phyloP scores from a whole-genome alignment of 2,888 invertebrate genomes.

The Eueremaeus valkanovi region DNA sequence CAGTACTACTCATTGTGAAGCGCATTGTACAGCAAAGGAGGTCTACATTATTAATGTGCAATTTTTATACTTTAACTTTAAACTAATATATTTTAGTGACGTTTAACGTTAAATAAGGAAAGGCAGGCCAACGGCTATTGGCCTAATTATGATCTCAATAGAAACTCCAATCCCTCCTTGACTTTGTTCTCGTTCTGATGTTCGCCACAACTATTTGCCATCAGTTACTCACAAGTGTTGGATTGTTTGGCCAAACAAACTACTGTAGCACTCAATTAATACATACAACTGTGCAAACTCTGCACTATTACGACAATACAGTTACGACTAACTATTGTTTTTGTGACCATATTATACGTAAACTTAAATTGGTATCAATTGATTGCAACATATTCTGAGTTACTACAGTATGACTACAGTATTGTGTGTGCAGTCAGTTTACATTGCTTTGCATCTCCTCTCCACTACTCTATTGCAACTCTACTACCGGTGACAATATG shows the following conservation, averaged over 20 bases:
- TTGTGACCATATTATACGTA: not conserved
- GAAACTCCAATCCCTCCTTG: not conserved
- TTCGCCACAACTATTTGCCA: conserved; percentile 17
- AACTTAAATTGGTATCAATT: not conserved
- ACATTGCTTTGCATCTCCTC: not conserved
- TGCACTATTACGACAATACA: no score
- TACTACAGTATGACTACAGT: no score
- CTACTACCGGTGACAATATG: not conserved
- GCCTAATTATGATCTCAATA: conserved; percentile 17
- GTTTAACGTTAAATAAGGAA: not conserved
- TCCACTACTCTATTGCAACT: no score
- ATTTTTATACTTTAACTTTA: conserved; percentile 12
- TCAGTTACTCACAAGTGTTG: not conserved
- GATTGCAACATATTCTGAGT: not conserved
- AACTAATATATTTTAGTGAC: conserved; percentile 23
- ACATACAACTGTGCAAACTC: not conserved
- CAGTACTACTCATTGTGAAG: not conserved
- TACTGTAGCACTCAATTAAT: not conserved
- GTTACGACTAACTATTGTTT: not conserved
- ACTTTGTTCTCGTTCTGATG: not conserved
- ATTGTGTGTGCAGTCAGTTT: not conserved
- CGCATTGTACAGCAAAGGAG: conserved; percentile 13
- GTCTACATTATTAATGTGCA: not conserved
- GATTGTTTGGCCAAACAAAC: conserved; percentile 5
- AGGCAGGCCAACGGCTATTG: conserved; percentile 23